Conservation (phyloP, 2,888 invertebrate genomes). For the Cerceris rybyensis region DNA sequence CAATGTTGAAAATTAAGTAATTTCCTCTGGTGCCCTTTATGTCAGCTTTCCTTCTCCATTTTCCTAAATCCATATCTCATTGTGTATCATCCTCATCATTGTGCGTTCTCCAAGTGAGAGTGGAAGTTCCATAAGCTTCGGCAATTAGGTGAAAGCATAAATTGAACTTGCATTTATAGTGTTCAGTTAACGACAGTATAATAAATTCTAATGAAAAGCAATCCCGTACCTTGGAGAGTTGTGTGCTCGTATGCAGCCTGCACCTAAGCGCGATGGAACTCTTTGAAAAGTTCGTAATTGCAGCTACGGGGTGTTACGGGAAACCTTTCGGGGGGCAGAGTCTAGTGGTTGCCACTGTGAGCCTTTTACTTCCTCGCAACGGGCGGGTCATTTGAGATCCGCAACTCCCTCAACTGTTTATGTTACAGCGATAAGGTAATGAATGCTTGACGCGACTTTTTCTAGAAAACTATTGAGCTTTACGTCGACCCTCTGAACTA, state of each 20-base stretch:
- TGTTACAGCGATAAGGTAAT: no score
- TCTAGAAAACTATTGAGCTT: no score
- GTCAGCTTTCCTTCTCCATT: no score
- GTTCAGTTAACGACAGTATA: conserved; percentile 65
- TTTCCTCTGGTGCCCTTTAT: no score
- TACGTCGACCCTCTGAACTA: no score
- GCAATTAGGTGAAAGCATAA: conserved; percentile 58
- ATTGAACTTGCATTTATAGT: conserved; percentile 63
- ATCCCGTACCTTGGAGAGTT: conserved; percentile 31
- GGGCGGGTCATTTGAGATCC: no score
- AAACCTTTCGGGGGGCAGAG: conserved; percentile 10
- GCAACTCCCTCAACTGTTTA: no score
- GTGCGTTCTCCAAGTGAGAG: background rate
- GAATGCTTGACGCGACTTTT: no score
- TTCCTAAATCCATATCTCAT: no score
- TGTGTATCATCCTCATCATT: no score
- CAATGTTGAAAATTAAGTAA: no score
- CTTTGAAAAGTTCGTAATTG: conserved; percentile 61
- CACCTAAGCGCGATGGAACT: conserved; percentile 5
- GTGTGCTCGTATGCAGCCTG: background rate
- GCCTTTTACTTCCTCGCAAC: no score
- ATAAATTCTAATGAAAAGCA: conserved; percentile 69
- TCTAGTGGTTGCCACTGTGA: conserved; percentile 12
- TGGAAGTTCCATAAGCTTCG: conserved; percentile 3
- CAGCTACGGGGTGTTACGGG: conserved; percentile 8